Evolutionary conservation across 1,140 invertebrate genomes (phyloP), one percentile per base, ranked within the genome.

Genomic region (Mesaphorura yosii): DNA sequence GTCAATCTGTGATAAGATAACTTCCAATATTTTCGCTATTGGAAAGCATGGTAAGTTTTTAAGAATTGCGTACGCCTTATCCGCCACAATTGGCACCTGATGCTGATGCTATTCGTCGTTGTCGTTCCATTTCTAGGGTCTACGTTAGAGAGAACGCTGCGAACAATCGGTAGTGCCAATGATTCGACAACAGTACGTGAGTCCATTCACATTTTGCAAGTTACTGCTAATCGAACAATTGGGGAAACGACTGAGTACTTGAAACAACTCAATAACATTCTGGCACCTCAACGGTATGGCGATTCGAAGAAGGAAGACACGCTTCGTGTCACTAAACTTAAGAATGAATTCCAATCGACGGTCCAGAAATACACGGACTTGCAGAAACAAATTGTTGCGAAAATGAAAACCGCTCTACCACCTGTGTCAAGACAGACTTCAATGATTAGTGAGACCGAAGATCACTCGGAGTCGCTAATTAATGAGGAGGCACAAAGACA

Each of bases 301-400:
- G 48, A 69, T 76, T 42, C 74, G 75, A 1, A 81, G 85, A 65
- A 83, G 86, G 65, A 78, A 82, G 51, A 84, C 63, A 85, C 84
- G 64, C 71, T 90, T 55, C 84, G 89, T 70, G 76, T 86, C 39
- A 86, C 87, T 59, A 79, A 84, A 68, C 72, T 92, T 1, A 85
- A 80, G 5, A 79, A 79, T 62, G 82, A 85, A 59, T 90, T 89
- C 66, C 79, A 80, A 58, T 82, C 83, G 62, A 79, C 84, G 10
- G 71, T 90, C 0, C 77, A 81, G 40, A 81, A 78, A 67, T 92
- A 89, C 64, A 80, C 82, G 39, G 68, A 73, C 15, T 73, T 84
- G 60, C 87, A 90, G 68, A 85, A 86, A 78, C 74, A 78, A 74
- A 76, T 87, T 40, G 81, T 81, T 27, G 75, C 79, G 39, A 86